Percentiles rank a stretch among this genome's conserved stretches.
Conservation (phyloP, 2,888 invertebrate species). For the Apamea monoglypha region DNA sequence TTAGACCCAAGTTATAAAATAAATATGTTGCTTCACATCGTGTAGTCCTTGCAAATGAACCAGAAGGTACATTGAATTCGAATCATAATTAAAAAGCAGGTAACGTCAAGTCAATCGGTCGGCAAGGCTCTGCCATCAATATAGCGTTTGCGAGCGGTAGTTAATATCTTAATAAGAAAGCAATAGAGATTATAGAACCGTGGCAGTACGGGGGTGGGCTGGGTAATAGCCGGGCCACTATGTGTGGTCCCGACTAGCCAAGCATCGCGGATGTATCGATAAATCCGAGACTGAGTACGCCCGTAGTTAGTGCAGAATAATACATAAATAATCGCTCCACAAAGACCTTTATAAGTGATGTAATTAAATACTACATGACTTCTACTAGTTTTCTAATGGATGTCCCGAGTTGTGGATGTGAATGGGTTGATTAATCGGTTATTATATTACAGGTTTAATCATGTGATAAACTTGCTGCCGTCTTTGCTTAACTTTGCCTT, state of each 20-base stretch:
- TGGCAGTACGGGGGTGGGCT: constrained; percentile 79
- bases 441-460: constrained; percentile 4
- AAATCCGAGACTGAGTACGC: constrained; percentile 68
- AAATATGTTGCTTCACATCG: constrained; percentile 30
- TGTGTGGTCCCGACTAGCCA: constrained; percentile 84
- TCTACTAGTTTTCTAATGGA: constrained; percentile 53
- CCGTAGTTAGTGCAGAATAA: constrained; percentile 69
- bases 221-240: constrained; percentile 73
- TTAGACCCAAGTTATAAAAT: constrained; percentile 29
- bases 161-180: constrained; percentile 89
- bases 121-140: constrained; percentile 75
- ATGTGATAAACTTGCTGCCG: neutral
- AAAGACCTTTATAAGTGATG: constrained; percentile 61
- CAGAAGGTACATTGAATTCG: constrained; percentile 61
- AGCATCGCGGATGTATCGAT: constrained; percentile 71
- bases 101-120: constrained; percentile 59
- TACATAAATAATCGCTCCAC: constrained; percentile 64
- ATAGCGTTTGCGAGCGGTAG: constrained; percentile 83
- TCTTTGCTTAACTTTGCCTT: neutral
- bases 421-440: constrained; percentile 28
- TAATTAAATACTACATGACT: constrained; percentile 59
- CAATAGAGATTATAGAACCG: constrained; percentile 83
- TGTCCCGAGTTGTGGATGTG: constrained; percentile 28
- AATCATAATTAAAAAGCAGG: constrained; percentile 71
- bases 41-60: constrained; percentile 59